Conservation (phyloP, 1,140 invertebrate species). For the Dendroctonus valens region DNA sequence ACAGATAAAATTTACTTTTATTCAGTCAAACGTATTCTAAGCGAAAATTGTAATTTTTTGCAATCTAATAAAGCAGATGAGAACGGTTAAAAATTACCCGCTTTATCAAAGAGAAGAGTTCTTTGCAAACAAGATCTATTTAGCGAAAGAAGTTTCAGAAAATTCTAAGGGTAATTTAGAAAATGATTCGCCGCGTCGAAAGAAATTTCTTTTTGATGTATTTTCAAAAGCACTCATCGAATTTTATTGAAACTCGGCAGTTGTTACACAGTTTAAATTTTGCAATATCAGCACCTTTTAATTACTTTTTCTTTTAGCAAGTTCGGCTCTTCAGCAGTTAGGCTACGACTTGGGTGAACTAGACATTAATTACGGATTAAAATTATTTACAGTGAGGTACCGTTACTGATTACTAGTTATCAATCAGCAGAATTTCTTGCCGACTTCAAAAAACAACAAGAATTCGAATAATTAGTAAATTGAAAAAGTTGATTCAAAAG, state of each 20-base stretch:
- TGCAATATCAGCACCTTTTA: slow-evolving; percentile 17
- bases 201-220: slow-evolving; percentile 22
- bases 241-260: slow-evolving; percentile 14
- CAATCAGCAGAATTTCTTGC: too few species aligned
- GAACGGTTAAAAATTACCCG: too few species aligned
- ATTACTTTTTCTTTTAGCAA: slow-evolving; percentile 6
- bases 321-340: background rate
- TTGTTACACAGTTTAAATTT: slow-evolving; percentile 21
- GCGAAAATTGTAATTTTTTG: too few species aligned
- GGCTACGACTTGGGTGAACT: background rate
- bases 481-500: too few species aligned
- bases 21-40: too few species aligned
- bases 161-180: slow-evolving; percentile 21
- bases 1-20: too few species aligned
- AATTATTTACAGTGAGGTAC: background rate
- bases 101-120: background rate
- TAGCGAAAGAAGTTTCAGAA: slow-evolving; percentile 19
- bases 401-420: too few species aligned
- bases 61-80: too few species aligned
- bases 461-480: too few species aligned
- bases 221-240: slow-evolving; percentile 16
- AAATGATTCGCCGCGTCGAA: slow-evolving; percentile 9
- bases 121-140: slow-evolving; percentile 14
- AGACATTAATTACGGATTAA: slow-evolving; percentile 1
- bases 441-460: too few species aligned